Percentiles rank a stretch among this genome's conserved stretches.
Conservation (phyloP, 2,113 vertebrate species). For the Festucalex cinctus region DNA sequence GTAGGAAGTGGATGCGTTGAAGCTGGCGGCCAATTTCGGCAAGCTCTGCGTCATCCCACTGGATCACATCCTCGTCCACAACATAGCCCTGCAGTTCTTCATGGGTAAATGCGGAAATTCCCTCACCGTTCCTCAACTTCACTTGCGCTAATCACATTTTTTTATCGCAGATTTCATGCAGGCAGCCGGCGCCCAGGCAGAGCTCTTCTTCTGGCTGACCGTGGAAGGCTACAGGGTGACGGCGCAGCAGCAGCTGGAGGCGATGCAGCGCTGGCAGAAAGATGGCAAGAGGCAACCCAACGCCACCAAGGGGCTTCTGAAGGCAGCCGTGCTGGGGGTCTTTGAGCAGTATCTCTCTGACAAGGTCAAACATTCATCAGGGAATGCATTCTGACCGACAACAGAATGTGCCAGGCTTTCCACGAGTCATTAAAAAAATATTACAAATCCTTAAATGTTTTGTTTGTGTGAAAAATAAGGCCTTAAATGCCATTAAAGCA, state of each 20-base stretch:
- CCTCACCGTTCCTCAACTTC: not conserved
- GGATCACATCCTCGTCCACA: conserved; percentile 96
- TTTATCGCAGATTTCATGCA: conserved; percentile 94
- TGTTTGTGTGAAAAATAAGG: too few species aligned
- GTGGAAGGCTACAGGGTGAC: conserved; percentile 98
- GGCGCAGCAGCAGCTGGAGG: conserved; percentile 94
- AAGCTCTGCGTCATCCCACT: conserved; percentile 97
- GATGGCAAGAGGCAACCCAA: conserved; percentile 89
- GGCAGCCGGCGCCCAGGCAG: conserved; percentile 91
- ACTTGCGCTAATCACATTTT: not conserved
- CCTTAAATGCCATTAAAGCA: not conserved
- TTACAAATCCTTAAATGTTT: too few species aligned
- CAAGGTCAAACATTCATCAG: conserved; percentile 49
- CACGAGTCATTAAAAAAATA: too few species aligned
- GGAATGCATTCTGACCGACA: not conserved
- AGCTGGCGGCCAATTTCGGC: conserved; percentile 95
- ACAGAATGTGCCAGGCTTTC: too few species aligned
- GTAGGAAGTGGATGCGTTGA: conserved; percentile 95
- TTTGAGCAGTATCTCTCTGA: conserved; percentile 98
- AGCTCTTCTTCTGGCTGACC: conserved; percentile 99
- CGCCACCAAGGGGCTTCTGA: conserved; percentile 90
- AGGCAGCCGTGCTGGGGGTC: conserved; percentile 91
- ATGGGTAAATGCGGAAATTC: conserved; percentile 81
- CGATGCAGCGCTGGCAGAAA: conserved; percentile 81
- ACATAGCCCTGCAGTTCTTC: conserved; percentile 99